Evolutionary conservation across 2,797 vertebrate genomes (phyloP), one percentile per base, ranked within the genome.

Genomic region (Serranus cabrilla): DNA sequence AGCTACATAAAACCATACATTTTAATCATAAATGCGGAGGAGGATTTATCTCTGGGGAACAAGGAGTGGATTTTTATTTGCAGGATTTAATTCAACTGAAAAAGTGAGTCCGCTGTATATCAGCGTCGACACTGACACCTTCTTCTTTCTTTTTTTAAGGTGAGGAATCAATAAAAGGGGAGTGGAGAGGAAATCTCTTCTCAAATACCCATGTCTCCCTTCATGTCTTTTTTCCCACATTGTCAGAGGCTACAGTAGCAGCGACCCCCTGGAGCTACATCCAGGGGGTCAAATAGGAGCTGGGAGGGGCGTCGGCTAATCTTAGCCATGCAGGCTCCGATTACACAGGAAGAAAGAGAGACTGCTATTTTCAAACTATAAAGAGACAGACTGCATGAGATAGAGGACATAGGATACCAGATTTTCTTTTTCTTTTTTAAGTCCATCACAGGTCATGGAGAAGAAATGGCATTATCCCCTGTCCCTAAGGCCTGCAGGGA

Each of bases 261-360:
- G 13, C 18, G 51, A 69, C 76, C 62, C 71, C 74, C 64, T 56
- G 51, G 16, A 71, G 74, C 60, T 68, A 52, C 54, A 68, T 79
- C 85, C 71, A 71, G 57, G 71, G 65, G 76, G 69, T 80, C 75
- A 80, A 75, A 85, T 46, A 73, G 75, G 62, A 79, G 51, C 81
- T 20, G 31, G 25, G 27, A 43, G 59, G 58, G 55, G 42, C 51
- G 80, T 31, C 62, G 50, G 67, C 87, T 86, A 86, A 89, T 89
- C 83, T 90, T 83, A 76, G 85, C 80, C 81, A 75, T 55, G 70
- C 76, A 89, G 82, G 58, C 82, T 84, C 42, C 27, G 72, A 80
- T 92, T 84, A 79, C 76, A 71, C 73, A 76, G 21, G 76, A 23
- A 60, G 50, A 54, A 67, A 80, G 16, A 52, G 54, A 80, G 17